Conservation (phyloP, 2,113 vertebrate species). For the Macrotus californicus region DNA sequence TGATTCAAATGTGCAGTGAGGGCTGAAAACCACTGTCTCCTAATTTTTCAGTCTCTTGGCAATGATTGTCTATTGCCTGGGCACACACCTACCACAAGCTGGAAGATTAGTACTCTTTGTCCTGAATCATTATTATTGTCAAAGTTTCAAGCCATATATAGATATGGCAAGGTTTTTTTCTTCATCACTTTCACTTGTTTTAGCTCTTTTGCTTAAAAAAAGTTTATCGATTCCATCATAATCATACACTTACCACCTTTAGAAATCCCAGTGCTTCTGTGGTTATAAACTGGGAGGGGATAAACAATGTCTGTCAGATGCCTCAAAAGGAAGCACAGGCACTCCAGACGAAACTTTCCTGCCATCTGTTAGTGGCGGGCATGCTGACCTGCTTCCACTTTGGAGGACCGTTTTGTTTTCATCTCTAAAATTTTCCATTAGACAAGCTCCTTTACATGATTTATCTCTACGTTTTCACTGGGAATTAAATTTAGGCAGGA, state of each 20-base stretch:
- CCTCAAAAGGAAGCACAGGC: not conserved
- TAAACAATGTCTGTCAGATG: not conserved
- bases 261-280: not conserved
- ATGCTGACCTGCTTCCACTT: not conserved
- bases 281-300: not conserved
- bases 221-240: not conserved
- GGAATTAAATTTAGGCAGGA: not conserved
- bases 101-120: not conserved
- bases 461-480: slow-evolving; percentile 1
- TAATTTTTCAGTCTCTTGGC: not conserved
- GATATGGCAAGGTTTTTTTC: not conserved
- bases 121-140: not conserved
- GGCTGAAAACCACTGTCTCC: not conserved
- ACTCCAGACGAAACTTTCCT: not conserved
- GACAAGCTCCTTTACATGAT: not conserved
- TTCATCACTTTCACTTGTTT: not conserved
- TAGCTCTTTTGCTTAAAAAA: not conserved
- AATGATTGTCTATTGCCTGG: not conserved
- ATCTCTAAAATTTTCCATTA: slow-evolving; percentile 13
- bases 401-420: not conserved
- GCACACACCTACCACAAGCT: not conserved
- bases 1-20: not conserved
- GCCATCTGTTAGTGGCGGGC: not conserved
- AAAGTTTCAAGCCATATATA: not conserved
- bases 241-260: not conserved